Evolutionary conservation across 2,113 vertebrate species (phyloP), one percentile per base, ranked within the genome.

Genomic region (Heterotis niloticus): DNA sequence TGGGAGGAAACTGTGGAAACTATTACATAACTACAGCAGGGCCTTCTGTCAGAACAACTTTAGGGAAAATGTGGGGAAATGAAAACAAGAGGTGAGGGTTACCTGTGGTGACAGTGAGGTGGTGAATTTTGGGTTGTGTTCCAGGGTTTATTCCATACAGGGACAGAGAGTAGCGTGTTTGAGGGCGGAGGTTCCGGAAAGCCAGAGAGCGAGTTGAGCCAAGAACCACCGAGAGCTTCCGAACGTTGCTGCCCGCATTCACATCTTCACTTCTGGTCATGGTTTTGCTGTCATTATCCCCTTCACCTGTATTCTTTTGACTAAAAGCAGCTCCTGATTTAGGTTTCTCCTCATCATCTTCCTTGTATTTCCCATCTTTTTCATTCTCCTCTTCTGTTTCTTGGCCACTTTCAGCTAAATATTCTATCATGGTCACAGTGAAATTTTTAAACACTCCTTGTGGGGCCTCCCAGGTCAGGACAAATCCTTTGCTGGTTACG

Each of bases 401-500:
- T 68, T 84, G 81, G 0, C 84, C 81, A 0, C 80, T 86, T 60
- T 83, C 89, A 10, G 74, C 34, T 60, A 51, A 73, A 16, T 87
- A 84, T 73, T 91, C 89, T 83, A 79, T 88, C 78, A 88, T 86
- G 76, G 87, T 85, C 66, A 93, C 86, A 0, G 90, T 92, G 59
- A 94, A 95, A 81, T 92, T 92, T 68, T 92, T 92, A 81, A 95
- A 95, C 64, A 90, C 86, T 54, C 89, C 92, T 77, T 91, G 89
- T 0, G 92, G 85, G 44, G 93, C 83, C 64, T 92, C 89, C 95
- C 95, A 96, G 14, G 77, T 88, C 34, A 91, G 29, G 5, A 85
- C 87, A 34, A 94, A 90, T 34, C 89, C 91, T 60, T 87, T 86
- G 12, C 87, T 88, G 5, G 90, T 90, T 28, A 90, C 81, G 29